Evolutionary conservation across 2,888 invertebrate species (phyloP).

Genomic region (Thumatha senex): DNA sequence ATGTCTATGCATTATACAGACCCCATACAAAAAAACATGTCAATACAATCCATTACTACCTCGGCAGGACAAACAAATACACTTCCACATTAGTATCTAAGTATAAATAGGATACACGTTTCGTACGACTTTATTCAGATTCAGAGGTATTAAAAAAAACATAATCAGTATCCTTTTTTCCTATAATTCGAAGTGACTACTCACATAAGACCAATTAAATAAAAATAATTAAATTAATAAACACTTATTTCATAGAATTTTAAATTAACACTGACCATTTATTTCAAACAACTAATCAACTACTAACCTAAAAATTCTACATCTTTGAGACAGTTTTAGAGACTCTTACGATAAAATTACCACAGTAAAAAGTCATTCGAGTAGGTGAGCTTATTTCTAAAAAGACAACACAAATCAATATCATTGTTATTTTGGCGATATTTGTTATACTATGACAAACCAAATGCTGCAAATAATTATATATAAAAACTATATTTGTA

Average conservation of each 20-base stretch:
- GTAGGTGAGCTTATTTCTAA: neutral
- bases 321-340: slow-evolving; percentile 4
- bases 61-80: too few species aligned
- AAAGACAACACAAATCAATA: slow-evolving; percentile 1
- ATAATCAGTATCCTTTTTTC: too few species aligned
- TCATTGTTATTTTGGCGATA: slow-evolving; percentile 1
- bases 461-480: neutral
- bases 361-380: slow-evolving; percentile 1
- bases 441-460: neutral
- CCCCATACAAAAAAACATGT: too few species aligned
- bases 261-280: slow-evolving; percentile 1
- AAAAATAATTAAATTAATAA: neutral
- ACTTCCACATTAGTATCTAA: too few species aligned
- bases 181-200: too few species aligned
- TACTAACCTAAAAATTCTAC: neutral
- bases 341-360: slow-evolving; percentile 4
- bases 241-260: neutral
- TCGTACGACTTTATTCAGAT: too few species aligned
- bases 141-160: too few species aligned
- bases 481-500: too few species aligned
- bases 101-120: too few species aligned
- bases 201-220: neutral
- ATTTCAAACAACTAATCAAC: neutral
- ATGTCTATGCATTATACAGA: too few species aligned
- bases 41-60: too few species aligned